Evolutionary conservation across 2,113 vertebrate genomes (phyloP).

Genomic region (Crotophaga sulcirostris): DNA sequence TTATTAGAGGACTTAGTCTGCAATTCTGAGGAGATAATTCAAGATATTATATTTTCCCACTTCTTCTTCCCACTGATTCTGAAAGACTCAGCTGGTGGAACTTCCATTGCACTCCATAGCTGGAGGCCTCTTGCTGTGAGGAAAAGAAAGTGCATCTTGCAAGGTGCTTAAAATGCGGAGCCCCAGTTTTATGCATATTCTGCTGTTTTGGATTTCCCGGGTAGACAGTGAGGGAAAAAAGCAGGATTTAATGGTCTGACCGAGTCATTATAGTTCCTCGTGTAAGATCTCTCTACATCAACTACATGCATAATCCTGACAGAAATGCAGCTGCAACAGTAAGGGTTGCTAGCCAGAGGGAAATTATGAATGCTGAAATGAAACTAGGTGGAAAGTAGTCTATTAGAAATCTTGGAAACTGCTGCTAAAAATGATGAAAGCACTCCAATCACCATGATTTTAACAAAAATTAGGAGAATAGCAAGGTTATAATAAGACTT

Average conservation of each 20-base stretch:
- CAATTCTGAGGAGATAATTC: neutral
- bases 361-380: conserved; percentile 5
- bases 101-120: neutral
- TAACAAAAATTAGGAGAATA: neutral
- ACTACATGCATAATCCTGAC: accelerated
- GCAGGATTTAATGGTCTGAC: neutral
- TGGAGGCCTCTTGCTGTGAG: neutral
- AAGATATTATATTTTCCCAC: neutral
- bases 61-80: neutral
- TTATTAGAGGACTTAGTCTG: neutral
- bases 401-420: neutral
- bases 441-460: neutral
- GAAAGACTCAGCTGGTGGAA: neutral
- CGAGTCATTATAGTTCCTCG: neutral
- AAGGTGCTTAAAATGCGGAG: neutral
- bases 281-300: neutral
- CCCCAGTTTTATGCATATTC: neutral
- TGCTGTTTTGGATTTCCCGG: neutral
- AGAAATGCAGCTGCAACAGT: neutral
- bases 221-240: neutral
- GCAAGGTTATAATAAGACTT: neutral
- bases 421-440: neutral
- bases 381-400: neutral
- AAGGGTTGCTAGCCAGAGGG: neutral
- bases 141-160: neutral